phyloP scores from a whole-genome alignment of 1,140 invertebrate genomes.

The Manduca sexta region DNA sequence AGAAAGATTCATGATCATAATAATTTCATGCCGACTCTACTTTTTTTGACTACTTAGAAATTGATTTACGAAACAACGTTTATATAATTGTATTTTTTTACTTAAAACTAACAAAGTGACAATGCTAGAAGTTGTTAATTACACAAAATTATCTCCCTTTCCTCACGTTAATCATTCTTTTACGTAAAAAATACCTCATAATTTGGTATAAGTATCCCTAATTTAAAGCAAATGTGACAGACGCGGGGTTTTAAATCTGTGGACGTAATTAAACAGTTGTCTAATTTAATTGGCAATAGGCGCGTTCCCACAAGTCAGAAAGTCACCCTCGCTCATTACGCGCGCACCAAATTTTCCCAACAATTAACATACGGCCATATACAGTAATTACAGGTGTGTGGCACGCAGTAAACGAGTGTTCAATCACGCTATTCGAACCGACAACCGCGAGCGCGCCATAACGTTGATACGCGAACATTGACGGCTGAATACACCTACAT shows the following conservation, averaged over 20 bases:
- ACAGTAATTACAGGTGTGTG: constrained; percentile 53
- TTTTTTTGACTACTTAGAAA: no score
- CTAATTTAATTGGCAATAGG: constrained; percentile 69
- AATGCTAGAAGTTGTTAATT: constrained; percentile 3
- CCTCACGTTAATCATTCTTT: constrained; percentile 21
- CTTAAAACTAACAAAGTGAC: no score
- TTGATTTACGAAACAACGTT: no score
- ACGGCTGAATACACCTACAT: no score
- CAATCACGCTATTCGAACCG: constrained; percentile 28
- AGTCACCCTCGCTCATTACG: constrained; percentile 53
- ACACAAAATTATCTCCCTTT: constrained; percentile 12
- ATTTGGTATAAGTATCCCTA: constrained; percentile 33
- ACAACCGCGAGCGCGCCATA: background rate
- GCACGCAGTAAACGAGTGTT: constrained; percentile 31
- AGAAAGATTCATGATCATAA: no score
- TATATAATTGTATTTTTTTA: no score
- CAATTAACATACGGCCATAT: constrained; percentile 49
- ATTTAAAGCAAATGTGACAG: constrained; percentile 27
- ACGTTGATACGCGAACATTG: background rate
- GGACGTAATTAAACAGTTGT: constrained; percentile 62
- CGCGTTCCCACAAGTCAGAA: constrained; percentile 62
- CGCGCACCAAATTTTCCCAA: constrained; percentile 45
- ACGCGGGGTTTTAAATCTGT: constrained; percentile 12
- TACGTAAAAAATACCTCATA: constrained; percentile 27
- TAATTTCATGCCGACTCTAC: no score